phyloP scores from a whole-genome alignment of 1,140 invertebrate genomes.

The Neodiprion fabricii region DNA sequence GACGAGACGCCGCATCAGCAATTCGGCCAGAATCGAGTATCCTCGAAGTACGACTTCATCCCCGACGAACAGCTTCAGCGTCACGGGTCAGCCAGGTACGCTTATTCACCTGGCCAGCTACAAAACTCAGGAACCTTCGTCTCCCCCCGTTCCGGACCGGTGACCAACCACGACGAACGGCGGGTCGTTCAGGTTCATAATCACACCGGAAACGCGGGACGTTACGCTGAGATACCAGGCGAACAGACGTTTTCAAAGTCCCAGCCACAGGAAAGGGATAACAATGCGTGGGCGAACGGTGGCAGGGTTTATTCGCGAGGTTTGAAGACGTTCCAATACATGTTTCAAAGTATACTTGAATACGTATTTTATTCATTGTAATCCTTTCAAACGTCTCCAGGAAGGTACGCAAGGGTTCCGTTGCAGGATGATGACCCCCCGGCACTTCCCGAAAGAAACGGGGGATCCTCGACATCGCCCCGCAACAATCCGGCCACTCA shows the following conservation, averaged over 20 bases:
- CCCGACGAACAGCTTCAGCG: slow-evolving; percentile 34
- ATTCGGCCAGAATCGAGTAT: slow-evolving; percentile 20
- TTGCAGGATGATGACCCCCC: slow-evolving; percentile 49
- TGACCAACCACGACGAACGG: slow-evolving; percentile 35
- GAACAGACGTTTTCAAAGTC: slow-evolving; percentile 29
- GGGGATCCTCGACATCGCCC: slow-evolving; percentile 50
- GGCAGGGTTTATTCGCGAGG: not conserved
- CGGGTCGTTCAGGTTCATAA: slow-evolving; percentile 28
- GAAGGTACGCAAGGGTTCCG: slow-evolving; percentile 53
- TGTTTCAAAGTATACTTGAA: slow-evolving; percentile 4
- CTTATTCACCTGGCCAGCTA: slow-evolving; percentile 41
- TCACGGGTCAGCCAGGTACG: slow-evolving; percentile 42
- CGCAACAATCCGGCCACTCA: slow-evolving; percentile 73
- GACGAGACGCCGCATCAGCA: slow-evolving; percentile 28
- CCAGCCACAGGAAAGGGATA: not conserved
- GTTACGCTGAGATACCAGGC: slow-evolving; percentile 41
- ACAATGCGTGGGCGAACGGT: not conserved
- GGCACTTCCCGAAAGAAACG: slow-evolving; percentile 47
- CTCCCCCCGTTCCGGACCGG: slow-evolving; percentile 36
- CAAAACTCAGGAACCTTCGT: slow-evolving; percentile 15
- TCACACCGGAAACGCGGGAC: slow-evolving; percentile 32
- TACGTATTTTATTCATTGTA: slow-evolving; percentile 1
- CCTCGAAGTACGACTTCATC: slow-evolving; percentile 53
- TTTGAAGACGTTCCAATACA: not conserved
- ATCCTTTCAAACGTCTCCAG: slow-evolving; percentile 30